Conservation (phyloP, 2,113 vertebrate species). For the Xiphophorus maculatus region DNA sequence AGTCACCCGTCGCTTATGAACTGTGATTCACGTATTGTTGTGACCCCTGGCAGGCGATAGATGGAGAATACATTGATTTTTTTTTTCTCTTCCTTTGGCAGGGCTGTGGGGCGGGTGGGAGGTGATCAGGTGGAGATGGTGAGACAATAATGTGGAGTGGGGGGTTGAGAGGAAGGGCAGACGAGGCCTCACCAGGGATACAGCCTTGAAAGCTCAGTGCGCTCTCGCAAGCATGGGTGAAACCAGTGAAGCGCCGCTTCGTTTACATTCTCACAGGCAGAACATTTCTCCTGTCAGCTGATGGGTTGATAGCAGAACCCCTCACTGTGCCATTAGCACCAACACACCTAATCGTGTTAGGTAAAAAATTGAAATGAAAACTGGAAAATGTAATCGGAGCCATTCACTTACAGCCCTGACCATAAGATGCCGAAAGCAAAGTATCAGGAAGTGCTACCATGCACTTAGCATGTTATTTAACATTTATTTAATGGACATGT, state of each 20-base stretch:
- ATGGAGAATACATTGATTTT: conserved; percentile 72
- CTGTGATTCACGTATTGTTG: conserved; percentile 75
- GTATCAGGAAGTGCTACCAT: too few species aligned
- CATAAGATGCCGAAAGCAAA: too few species aligned
- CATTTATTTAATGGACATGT: too few species aligned
- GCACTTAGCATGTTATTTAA: too few species aligned
- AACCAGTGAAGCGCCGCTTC: conserved; percentile 32
- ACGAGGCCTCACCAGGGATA: conserved; percentile 45
- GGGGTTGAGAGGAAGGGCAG: conserved; percentile 49
- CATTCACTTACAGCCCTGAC: neutral
- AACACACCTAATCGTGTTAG: neutral
- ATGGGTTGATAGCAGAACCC: neutral
- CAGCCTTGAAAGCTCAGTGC: conserved; percentile 40
- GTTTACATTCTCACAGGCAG: conserved; percentile 67
- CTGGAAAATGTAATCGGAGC: neutral
- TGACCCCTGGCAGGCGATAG: conserved; percentile 59
- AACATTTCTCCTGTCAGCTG: conserved; percentile 26
- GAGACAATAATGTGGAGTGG: neutral
- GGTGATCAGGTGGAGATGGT: conserved; percentile 12
- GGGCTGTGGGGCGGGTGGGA: neutral
- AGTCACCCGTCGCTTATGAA: conserved; percentile 62
- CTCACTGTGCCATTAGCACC: neutral
- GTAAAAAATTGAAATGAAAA: neutral
- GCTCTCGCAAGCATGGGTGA: conserved; percentile 10
- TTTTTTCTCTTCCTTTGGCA: conserved; percentile 56